phyloP scores from a whole-genome alignment of 2,888 invertebrate species.

The Diarsia rubi region DNA sequence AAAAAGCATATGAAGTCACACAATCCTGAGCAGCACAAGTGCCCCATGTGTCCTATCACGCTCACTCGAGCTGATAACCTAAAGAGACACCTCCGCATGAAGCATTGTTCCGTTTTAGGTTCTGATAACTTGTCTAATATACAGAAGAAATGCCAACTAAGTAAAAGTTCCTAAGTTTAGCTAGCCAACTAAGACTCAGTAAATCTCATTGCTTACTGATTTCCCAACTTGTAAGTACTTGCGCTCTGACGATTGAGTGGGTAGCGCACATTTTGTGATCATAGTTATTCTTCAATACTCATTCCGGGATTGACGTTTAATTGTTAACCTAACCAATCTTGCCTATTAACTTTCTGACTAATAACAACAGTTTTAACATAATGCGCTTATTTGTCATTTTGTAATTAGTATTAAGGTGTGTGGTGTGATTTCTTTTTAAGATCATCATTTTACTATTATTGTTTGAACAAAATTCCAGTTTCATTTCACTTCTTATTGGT shows the following conservation, averaged over 20 bases:
- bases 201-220: slow-evolving; percentile 54
- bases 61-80: slow-evolving; percentile 93
- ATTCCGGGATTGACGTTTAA: slow-evolving; percentile 51
- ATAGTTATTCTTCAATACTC: slow-evolving; percentile 42
- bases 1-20: slow-evolving; percentile 93
- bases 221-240: slow-evolving; percentile 51
- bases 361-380: slow-evolving; percentile 61
- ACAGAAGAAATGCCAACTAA: slow-evolving; percentile 80
- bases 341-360: slow-evolving; percentile 52
- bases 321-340: slow-evolving; percentile 58
- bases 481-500: slow-evolving; percentile 31
- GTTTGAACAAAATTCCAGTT: slow-evolving; percentile 28
- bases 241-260: slow-evolving; percentile 52
- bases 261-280: slow-evolving; percentile 46
- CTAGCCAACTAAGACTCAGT: slow-evolving; percentile 29
- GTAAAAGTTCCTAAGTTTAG: slow-evolving; percentile 55
- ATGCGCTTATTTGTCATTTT: slow-evolving; percentile 79
- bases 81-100: slow-evolving; percentile 92
- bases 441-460: slow-evolving; percentile 54
- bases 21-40: slow-evolving; percentile 92
- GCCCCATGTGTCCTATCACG: slow-evolving; percentile 91
- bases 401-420: slow-evolving; percentile 89
- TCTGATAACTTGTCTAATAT: slow-evolving; percentile 85
- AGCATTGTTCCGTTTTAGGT: slow-evolving; percentile 88
- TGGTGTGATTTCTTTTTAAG: slow-evolving; percentile 84